Evolutionary conservation across 1,140 invertebrate genomes (phyloP).

Genomic region (Euwallacea similis): DNA sequence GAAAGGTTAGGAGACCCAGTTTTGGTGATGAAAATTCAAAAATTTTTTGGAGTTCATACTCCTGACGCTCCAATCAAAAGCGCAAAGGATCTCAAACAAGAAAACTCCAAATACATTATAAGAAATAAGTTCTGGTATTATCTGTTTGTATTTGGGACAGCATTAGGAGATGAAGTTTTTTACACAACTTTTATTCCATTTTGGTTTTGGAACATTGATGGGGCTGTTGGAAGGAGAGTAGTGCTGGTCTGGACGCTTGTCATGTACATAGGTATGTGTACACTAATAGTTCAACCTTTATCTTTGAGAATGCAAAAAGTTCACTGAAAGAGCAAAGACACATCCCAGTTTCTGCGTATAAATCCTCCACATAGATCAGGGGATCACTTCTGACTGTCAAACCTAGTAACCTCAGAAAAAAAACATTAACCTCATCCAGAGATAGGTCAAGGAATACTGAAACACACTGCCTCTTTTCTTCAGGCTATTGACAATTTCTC

Average conservation of each 20-base stretch:
- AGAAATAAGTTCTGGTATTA: constrained; percentile 86
- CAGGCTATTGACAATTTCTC: too few species aligned
- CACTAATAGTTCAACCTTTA: neutral
- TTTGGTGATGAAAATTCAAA: constrained; percentile 71
- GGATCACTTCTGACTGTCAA: too few species aligned
- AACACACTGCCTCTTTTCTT: too few species aligned
- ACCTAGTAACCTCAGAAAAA: too few species aligned
- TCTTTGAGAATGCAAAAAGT: neutral
- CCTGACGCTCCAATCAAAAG: constrained; percentile 26
- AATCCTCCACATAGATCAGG: too few species aligned
- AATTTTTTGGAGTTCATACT: constrained; percentile 63
- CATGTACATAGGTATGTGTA: constrained; percentile 77
- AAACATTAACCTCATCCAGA: too few species aligned
- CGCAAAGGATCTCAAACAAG: constrained; percentile 47
- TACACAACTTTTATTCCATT: constrained; percentile 87
- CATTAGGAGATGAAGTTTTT: constrained; percentile 86
- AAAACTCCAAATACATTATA: constrained; percentile 58
- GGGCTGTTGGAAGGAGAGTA: constrained; percentile 75
- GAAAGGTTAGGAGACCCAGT: constrained; percentile 68
- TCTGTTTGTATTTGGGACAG: constrained; percentile 80
- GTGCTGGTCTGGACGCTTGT: constrained; percentile 81
- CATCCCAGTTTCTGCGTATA: too few species aligned
- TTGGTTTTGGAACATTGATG: constrained; percentile 91
- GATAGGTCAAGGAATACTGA: too few species aligned
- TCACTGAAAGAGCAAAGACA: neutral